Conservation (phyloP, 2,797 vertebrate genomes). For the Lagocephalus sceleratus region DNA sequence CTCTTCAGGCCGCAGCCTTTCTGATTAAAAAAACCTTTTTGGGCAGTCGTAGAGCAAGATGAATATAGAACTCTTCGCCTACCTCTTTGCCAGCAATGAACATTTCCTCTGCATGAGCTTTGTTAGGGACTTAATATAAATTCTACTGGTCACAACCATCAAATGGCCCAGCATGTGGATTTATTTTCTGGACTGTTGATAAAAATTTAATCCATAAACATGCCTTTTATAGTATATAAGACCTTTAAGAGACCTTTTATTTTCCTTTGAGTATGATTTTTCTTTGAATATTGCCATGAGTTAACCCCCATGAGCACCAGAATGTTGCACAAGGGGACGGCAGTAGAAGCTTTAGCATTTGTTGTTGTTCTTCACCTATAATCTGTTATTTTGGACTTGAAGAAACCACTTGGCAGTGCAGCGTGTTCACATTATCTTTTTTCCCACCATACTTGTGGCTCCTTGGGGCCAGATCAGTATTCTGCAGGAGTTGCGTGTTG, state of each 20-base stretch:
- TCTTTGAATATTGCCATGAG: no score
- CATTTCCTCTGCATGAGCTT: constrained; percentile 33
- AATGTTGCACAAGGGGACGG: background rate
- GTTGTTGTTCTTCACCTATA: constrained; percentile 1
- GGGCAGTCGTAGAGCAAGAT: constrained; percentile 22
- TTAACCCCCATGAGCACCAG: no score
- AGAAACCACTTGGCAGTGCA: constrained; percentile 1
- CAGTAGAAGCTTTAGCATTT: constrained; percentile 1
- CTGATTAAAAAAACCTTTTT: constrained; percentile 61
- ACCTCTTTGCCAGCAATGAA: constrained; percentile 34
- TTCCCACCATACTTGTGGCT: background rate
- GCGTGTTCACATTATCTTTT: background rate
- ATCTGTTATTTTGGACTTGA: no score
- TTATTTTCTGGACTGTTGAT: no score
- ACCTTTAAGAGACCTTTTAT: no score
- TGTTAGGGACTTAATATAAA: no score
- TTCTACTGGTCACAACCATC: no score
- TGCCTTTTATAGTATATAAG: no score
- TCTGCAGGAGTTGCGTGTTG: constrained; percentile 34
- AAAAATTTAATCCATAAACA: no score
- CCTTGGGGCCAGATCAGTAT: constrained; percentile 39
- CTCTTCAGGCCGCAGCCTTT: constrained; percentile 40
- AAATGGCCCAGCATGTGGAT: no score
- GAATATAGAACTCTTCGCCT: constrained; percentile 28
- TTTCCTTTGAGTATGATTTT: no score